Base-by-base conservation (phyloP, 2,113 vertebrate genomes). In the Elephas maximus region DNA sequence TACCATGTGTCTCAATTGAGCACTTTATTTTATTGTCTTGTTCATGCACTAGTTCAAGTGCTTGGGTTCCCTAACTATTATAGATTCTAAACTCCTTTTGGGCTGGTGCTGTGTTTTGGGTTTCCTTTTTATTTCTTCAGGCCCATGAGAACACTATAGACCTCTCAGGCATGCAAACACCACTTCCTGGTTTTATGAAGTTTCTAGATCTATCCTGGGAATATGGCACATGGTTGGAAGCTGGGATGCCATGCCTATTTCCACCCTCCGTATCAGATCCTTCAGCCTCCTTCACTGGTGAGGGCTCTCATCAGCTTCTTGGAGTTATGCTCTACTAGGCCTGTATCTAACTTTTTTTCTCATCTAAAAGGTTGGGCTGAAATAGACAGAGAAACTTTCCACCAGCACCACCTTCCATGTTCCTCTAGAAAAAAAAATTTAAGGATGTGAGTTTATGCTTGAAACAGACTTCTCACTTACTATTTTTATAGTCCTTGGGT, bases 21-120 rank as follows among this genome's bases (percentile, higher is more conserved):
- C 62, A 78, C 26, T 95, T 97, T 45, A 94, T 80, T 98, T 94
- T 85, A 96, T 71, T 91, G 83, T 88, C 95, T 97, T 67, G 79
- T 93, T 81, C 83, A 62, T 30, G 74, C 0, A 65, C 37, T 91
- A 91, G 78, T 90, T 96, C 74, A 80, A 82, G 94, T 63, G 73
- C 88, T 37, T 74, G 6, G 73, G 65, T 57, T 91, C 44, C 51
- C 69, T 28, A n/a, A 53, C 88, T 80, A 91, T 1, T 78, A 94
- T 60, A 83, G 92, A 67, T 62, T 51, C 93, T 86, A 37, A 48
- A 62, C 57, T 81, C n/a, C 88, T 82, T 82, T 63, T 6, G 62
- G 91, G 78, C 53, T 96, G 86, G 45, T 67, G 18, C 60, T 28
- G 6, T 90, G 63, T 41, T 87, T 85, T 63, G 37, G 21, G n/a